Evolutionary conservation across 2,888 invertebrate species (phyloP).

Genomic region (Cactoblastis cactorum): DNA sequence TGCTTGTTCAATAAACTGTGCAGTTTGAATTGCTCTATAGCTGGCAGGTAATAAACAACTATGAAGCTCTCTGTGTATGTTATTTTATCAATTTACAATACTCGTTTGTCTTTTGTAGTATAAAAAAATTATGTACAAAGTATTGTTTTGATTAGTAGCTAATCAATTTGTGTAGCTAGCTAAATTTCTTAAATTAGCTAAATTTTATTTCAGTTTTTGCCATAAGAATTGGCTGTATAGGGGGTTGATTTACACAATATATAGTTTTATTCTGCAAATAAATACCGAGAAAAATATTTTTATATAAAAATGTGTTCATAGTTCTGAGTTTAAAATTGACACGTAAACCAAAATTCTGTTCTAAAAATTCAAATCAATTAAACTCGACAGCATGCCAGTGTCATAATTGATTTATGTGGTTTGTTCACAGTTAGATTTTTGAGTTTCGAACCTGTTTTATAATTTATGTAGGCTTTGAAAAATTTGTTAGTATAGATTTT

Average conservation of each 20-base stretch:
- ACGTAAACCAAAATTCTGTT: not conserved
- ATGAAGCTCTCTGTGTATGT: not conserved
- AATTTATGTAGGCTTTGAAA: not conserved
- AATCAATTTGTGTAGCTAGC: not conserved
- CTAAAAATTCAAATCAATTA: conserved; percentile 4
- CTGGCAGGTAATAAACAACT: not conserved
- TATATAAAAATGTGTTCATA: no score
- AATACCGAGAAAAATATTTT: no score
- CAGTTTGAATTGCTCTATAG: not conserved
- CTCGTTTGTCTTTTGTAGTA: not conserved
- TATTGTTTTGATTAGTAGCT: no score
- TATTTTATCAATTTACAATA: not conserved
- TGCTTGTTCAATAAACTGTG: conserved; percentile 6
- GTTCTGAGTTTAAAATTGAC: not conserved
- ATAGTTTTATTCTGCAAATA: no score
- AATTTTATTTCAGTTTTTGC: no score
- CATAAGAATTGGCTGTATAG: no score
- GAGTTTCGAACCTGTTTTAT: not conserved
- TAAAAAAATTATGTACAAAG: not conserved
- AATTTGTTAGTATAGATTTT: no score
- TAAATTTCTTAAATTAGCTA: no score
- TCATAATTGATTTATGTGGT: not conserved
- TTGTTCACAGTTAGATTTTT: not conserved
- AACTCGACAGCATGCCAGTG: not conserved
- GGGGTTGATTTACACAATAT: no score